Percentiles rank a stretch among this genome's conserved stretches.
Conservation (phyloP, 2,888 invertebrate species). For the Diaphora mendica region DNA sequence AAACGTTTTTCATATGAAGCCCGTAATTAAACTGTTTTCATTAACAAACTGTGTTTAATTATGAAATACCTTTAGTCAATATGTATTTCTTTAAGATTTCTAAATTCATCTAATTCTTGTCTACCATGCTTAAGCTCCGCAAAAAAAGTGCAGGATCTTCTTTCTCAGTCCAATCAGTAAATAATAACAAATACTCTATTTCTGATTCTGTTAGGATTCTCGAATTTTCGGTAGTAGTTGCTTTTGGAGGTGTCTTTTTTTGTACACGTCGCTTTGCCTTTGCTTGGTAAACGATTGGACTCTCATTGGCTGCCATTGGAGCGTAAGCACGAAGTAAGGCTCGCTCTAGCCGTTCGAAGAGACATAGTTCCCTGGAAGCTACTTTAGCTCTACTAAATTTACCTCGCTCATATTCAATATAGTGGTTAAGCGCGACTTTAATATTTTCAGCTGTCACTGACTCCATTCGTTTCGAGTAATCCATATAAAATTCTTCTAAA, state of each 20-base stretch:
- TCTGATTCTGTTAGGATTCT: conserved; percentile 66
- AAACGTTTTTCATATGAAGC: conserved; percentile 76
- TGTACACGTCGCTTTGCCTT: conserved; percentile 17
- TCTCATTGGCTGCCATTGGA: conserved; percentile 46
- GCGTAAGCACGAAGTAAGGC: conserved; percentile 77
- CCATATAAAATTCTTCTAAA: conserved; percentile 86
- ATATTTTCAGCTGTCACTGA: conserved; percentile 84
- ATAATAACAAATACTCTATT: conserved; percentile 72
- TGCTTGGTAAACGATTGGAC: conserved; percentile 24
- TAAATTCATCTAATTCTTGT: conserved; percentile 8
- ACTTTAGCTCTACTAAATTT: conserved; percentile 83
- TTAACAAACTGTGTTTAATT: conserved; percentile 55
- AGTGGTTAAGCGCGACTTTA: conserved; percentile 80
- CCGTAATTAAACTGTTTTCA: conserved; percentile 84
- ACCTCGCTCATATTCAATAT: conserved; percentile 80
- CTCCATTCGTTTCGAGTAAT: conserved; percentile 84
- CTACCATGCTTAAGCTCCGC: conserved; percentile 46
- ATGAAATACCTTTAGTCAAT: neutral
- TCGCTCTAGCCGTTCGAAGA: conserved; percentile 79
- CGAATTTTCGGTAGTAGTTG: conserved; percentile 34
- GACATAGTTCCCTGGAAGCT: conserved; percentile 86
- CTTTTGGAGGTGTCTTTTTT: conserved; percentile 32
- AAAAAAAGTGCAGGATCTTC: conserved; percentile 72
- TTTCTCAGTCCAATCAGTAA: conserved; percentile 76
- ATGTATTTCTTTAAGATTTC: neutral